These are phyloP conservation scores for Acipenser oxyrinchus DNA, from an alignment of 2,797 vertebrate genomes.

Conservation along the genomic window DNA sequence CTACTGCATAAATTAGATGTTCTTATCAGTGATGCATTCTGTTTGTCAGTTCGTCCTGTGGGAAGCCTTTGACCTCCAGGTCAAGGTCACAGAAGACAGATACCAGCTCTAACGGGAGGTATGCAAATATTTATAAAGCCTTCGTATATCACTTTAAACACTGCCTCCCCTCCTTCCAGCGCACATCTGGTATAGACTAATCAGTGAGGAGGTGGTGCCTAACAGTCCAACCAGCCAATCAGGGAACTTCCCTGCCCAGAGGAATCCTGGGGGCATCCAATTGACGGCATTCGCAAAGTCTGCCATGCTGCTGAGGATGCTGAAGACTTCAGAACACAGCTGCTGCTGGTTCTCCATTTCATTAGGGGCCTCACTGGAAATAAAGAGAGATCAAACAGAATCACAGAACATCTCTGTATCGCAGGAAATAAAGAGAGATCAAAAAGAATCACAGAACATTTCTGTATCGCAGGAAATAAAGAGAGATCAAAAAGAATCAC, in stretches of 20 bases:
- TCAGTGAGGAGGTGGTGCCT: conserved; percentile 83
- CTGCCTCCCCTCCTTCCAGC: conserved; percentile 20
- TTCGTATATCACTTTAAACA: conserved; percentile 15
- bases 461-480: no score
- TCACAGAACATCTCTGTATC: no score
- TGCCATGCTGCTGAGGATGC: conserved; percentile 57
- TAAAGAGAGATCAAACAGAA: conserved; percentile 1
- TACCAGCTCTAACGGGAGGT: no score
- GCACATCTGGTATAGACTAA: conserved; percentile 68
- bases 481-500: no score
- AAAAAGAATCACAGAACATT: no score
- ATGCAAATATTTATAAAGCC: no score
- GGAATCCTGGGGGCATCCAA: conserved; percentile 82
- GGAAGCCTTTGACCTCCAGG: no score
- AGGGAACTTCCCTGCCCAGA: conserved; percentile 82
- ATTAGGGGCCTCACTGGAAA: conserved; percentile 35
- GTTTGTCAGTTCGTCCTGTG: no score
- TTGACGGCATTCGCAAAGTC: conserved; percentile 84
- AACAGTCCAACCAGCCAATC: conserved; percentile 84
- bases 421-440: no score
- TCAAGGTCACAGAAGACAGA: no score
- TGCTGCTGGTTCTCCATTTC: conserved; percentile 33
- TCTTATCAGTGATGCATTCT: no score
- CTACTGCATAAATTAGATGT: no score
- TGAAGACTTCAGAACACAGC: conserved; percentile 60